These are phyloP conservation scores for Aphis gossypii DNA, from an alignment of 1,140 invertebrate species.

Conservation along the genomic window DNA sequence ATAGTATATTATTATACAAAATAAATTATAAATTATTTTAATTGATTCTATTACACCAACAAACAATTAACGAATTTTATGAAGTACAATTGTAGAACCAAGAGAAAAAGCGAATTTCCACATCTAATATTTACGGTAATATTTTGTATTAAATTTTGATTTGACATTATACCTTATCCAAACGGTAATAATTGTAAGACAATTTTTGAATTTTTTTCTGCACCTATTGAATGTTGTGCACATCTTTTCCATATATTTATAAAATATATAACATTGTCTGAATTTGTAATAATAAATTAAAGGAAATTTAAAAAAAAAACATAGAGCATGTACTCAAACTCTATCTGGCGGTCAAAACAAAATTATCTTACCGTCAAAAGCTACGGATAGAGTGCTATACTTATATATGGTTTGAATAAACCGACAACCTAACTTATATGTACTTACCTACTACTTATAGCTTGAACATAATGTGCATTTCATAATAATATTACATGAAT, in stretches of 20 bases:
- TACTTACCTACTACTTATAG: neutral
- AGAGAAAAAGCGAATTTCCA: no score
- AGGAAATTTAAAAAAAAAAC: neutral
- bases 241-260: neutral
- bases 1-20: no score
- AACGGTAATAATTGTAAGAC: neutral
- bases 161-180: neutral
- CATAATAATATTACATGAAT: neutral
- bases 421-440: neutral
- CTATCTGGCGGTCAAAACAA: neutral
- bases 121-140: no score
- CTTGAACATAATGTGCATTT: neutral
- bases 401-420: neutral
- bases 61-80: neutral
- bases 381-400: neutral
- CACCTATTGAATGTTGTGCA: neutral
- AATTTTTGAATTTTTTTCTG: neutral
- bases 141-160: no score
- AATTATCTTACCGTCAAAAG: neutral
- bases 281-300: neutral
- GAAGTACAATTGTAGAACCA: neutral
- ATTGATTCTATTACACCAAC: neutral
- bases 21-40: no score
- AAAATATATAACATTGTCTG: neutral
- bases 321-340: neutral